A percentile compares a stretch with the other conserved stretches of the same genome.
Conservation (phyloP, 2,888 invertebrate species). For the Andrena minutula region DNA sequence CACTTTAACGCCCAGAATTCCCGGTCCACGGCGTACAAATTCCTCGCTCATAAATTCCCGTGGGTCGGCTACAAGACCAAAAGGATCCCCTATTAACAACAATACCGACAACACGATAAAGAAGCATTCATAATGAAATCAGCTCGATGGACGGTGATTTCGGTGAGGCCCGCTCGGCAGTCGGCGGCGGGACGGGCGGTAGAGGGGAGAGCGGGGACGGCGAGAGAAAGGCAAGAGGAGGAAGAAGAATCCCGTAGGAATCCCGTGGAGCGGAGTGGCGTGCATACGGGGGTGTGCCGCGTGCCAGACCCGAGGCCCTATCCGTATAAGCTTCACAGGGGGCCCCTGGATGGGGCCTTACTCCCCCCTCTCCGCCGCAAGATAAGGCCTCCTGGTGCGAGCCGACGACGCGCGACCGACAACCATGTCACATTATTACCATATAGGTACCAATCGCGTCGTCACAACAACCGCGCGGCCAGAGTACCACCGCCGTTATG, state of each 20-base stretch:
- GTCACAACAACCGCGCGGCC: constrained; percentile 80
- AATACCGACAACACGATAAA: constrained; percentile 62
- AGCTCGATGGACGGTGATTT: constrained; percentile 59
- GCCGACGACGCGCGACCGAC: constrained; percentile 84
- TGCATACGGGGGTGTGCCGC: constrained; percentile 82
- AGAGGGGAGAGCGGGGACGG: constrained; percentile 21
- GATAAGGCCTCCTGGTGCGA: constrained; percentile 83
- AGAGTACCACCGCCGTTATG: constrained; percentile 72
- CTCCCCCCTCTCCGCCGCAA: constrained; percentile 74
- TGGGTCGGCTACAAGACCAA: constrained; percentile 18
- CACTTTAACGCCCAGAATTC: constrained; percentile 9
- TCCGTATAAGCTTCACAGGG: constrained; percentile 80
- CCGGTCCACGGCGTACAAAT: constrained; percentile 38
- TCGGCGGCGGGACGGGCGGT: background rate
- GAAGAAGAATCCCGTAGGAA: constrained; percentile 67
- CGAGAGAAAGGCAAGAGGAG: constrained; percentile 28
- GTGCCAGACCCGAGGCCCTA: constrained; percentile 81
- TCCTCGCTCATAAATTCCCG: constrained; percentile 46
- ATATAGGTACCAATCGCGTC: constrained; percentile 82
- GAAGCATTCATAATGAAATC: constrained; percentile 62
- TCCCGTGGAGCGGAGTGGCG: constrained; percentile 70
- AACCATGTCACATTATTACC: constrained; percentile 84
- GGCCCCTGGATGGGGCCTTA: constrained; percentile 76
- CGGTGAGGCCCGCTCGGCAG: constrained; percentile 37
- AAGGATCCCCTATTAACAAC: constrained; percentile 55